A percentile compares a stretch with the other conserved stretches of the same genome.
Evolutionary conservation across 2,797 vertebrate species (phyloP).

Genomic region (Esox masquinongy): DNA sequence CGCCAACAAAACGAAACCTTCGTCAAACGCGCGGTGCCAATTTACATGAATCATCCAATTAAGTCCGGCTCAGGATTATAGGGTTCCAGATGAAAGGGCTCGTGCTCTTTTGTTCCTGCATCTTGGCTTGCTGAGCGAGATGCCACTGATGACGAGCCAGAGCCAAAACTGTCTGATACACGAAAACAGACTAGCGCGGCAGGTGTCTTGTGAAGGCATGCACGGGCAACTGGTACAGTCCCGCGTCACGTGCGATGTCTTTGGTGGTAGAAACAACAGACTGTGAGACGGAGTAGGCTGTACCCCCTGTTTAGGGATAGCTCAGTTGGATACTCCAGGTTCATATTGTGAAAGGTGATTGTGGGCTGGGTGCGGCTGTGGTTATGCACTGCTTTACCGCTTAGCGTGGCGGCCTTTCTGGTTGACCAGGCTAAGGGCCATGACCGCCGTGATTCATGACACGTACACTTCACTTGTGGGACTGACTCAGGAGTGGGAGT

Average conservation of each 20-base stretch:
- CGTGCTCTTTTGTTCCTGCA: neutral
- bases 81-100: neutral
- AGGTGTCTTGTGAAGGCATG: neutral
- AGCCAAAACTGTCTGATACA: neutral
- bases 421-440: neutral
- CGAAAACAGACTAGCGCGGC: neutral
- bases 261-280: slow-evolving; percentile 11
- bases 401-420: neutral
- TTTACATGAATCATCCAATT: neutral
- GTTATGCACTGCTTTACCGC: neutral
- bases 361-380: neutral
- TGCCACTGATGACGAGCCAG: neutral
- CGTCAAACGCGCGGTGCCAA: neutral
- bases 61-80: neutral
- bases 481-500: neutral
- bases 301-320: too few species aligned
- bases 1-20: neutral
- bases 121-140: neutral
- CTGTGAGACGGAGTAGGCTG: neutral
- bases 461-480: neutral
- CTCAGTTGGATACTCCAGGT: too few species aligned
- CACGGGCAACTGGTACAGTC: neutral
- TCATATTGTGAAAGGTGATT: neutral
- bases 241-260: neutral
- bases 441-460: neutral